Base-by-base conservation (phyloP, 2,113 vertebrate species). In the Sylvia atricapilla region DNA sequence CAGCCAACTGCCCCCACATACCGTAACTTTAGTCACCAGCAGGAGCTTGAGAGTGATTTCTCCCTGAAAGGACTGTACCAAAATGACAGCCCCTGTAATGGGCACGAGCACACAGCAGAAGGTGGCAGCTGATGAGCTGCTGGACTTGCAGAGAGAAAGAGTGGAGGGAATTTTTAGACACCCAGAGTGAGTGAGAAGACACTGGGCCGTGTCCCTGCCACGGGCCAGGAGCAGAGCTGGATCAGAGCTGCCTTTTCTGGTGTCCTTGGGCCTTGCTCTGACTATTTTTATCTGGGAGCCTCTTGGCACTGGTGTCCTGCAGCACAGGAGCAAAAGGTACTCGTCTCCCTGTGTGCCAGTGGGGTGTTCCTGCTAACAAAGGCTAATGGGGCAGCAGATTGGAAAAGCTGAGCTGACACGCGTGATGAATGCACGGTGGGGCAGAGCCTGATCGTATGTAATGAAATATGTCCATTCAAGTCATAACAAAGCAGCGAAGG, bases 391-490 rank as follows among this genome's bases (percentile, higher is more conserved):
- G 86, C 89, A 96, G 92, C 85, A 90, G 86, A 68, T 92, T 52
- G 94, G 93, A 95, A 95, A 84, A 96, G 88, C 90, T 82, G 84
- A 95, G 59, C 92, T 95, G 95, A 93, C 92, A 89, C 37, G 1
- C 8, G 73, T 89, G 93, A 82, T 87, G 90, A 69, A 91, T 31
- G 86, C 50, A 86, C 37, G 2, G 20, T 0, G 64, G 90, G 86
- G 88, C 92, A 94, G 44, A 46, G 83, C 86, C 86, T 68, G 90
- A 87, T 50, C 6, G 0, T 9, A 47, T 14, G 74, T 78, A 91
- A 94, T 94, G 94, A 96, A 96, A 95, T 83, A 35, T 63, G 91
- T 95, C 95, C 87, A 21, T 83, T 82, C 87, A 93, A 91, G 93
- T 94, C 88, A 87, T 87, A 69, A 94, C 66, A 90, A 72, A 94